Evolutionary conservation across 1,140 invertebrate species (phyloP), one percentile per base, ranked within the genome.

Genomic region (Oryctes rhinoceros): DNA sequence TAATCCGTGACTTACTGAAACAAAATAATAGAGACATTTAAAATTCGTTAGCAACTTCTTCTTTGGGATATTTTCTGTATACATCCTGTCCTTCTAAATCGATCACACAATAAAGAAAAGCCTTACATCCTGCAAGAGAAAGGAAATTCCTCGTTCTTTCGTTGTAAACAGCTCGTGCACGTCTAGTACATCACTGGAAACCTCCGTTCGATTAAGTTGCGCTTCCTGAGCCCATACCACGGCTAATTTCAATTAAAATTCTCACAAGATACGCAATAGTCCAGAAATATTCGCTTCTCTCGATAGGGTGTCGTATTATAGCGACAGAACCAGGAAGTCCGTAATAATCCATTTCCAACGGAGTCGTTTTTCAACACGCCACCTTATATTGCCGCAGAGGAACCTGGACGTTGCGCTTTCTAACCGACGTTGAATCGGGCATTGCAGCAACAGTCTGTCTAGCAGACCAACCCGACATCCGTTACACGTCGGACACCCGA

Each of bases 181-280:
- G 7, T 39, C 3, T 39, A 7, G 3, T 7, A 39, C 3, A 39
- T 39, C 39, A 7, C 39, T 39, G 3, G 7, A 3, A 39, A 39
- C 39, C 39, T 39, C 3, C 7, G 18, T 15, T 4, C 18, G 53
- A 13, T 59, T 15, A 59, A 59, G 10, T n/a, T n/a, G 4, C 53
- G 5, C 13, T 59, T 59, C 15, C 53, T 59, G 53, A 59, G n/a
- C 15, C 53, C 53, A 15, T 59, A 59, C 18, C 15, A 15, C 53
- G n/a, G 53, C 53, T 59, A 59, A 59, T 59, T n/a, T 59, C 15
- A 59, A 18, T 59, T 59, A 18, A 59, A 59, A 59, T 59, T 59
- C n/a, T 18, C 53, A n/a, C 7, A 11, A 59, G 53, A 59, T 59
- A 59, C 18, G 15, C 53, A 59, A 59, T n/a, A 15, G 18, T n/a